Conservation (phyloP, 1,140 invertebrate genomes). For the Drosophila bocki region DNA sequence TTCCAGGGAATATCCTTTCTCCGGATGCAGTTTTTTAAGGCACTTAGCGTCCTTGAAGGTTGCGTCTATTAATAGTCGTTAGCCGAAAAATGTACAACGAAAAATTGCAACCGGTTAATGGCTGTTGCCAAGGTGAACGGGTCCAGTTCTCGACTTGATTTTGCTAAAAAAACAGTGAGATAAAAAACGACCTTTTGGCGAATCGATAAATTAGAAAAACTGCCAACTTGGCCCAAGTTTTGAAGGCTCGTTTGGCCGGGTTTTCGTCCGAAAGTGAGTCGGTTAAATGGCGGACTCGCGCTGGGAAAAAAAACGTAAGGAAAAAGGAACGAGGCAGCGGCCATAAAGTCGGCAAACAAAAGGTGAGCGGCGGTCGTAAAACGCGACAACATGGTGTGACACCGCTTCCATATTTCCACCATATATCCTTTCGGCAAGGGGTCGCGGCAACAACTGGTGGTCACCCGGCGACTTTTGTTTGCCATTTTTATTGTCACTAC, state of each 20-base stretch:
- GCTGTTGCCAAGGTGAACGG: conserved; percentile 55
- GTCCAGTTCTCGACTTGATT: conserved; percentile 24
- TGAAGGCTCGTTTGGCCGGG: conserved; percentile 22
- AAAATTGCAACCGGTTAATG: conserved; percentile 47
- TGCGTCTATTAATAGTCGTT: conserved; percentile 24
- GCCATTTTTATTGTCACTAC: conserved; percentile 76
- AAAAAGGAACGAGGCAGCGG: conserved; percentile 37
- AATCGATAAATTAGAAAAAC: conserved; percentile 60
- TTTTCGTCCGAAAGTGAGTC: conserved; percentile 61
- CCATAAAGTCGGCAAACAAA: conserved; percentile 76
- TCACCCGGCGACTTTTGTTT: conserved; percentile 70
- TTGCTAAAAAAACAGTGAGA: background rate
- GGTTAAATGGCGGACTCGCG: conserved; percentile 50
- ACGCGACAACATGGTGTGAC: conserved; percentile 83
- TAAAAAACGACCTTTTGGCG: conserved; percentile 14
- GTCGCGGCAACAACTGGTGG: conserved; percentile 41
- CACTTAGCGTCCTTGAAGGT: conserved; percentile 48
- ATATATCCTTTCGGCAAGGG: conserved; percentile 51
- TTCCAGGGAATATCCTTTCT: conserved; percentile 69
- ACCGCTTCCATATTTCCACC: conserved; percentile 73
- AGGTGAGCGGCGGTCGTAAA: conserved; percentile 74
- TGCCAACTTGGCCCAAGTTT: conserved; percentile 19
- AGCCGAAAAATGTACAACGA: conserved; percentile 21
- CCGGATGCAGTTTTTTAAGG: conserved; percentile 35
- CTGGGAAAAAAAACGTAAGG: conserved; percentile 1